Evolutionary conservation across 2,888 invertebrate species (phyloP).

Genomic region (Archips xylosteana): DNA sequence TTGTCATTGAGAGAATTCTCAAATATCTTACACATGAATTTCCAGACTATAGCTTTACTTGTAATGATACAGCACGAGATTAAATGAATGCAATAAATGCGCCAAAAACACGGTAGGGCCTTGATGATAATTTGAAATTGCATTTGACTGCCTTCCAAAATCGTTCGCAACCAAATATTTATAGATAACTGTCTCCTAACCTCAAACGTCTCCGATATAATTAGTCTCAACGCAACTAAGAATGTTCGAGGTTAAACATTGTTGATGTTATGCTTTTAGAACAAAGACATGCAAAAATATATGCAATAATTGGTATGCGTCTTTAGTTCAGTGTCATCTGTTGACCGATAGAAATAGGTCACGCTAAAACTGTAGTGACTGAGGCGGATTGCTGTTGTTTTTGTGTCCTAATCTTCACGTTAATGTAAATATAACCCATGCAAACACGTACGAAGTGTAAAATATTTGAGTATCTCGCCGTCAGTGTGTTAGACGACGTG

Average conservation of each 20-base stretch:
- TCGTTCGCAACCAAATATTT: background rate
- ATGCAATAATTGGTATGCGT: background rate
- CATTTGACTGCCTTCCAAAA: background rate
- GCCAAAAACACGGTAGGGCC: no score
- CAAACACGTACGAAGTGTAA: background rate
- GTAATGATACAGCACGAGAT: no score
- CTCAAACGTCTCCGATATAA: background rate
- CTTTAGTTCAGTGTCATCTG: background rate
- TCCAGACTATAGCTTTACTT: no score
- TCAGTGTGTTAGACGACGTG: background rate
- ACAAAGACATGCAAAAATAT: background rate
- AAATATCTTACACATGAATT: no score
- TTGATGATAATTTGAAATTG: no score
- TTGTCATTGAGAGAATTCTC: no score
- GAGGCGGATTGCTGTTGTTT: no score
- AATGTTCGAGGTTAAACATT: background rate
- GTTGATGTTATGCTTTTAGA: slow-evolving; percentile 4
- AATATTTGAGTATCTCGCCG: background rate
- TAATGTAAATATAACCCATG: background rate
- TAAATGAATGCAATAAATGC: no score
- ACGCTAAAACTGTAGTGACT: background rate
- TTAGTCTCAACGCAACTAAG: background rate
- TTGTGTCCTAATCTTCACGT: no score
- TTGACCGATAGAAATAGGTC: background rate
- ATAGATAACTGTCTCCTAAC: background rate